These are phyloP conservation scores for Thereva nobilitata DNA, from an alignment of 2,888 invertebrate species.

Conservation along the genomic window DNA sequence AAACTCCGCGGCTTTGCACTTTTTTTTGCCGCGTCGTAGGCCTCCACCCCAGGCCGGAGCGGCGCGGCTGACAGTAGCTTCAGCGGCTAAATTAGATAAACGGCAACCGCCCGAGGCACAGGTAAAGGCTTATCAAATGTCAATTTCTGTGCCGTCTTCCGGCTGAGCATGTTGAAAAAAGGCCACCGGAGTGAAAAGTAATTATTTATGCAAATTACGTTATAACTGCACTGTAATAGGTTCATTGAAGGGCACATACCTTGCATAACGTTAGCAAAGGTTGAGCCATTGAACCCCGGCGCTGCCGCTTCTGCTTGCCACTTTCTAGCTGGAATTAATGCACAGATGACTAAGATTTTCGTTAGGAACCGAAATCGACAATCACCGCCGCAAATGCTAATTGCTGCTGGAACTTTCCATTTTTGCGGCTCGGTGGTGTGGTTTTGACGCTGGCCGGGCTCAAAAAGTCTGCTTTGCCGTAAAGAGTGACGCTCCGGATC, in stretches of 20 bases:
- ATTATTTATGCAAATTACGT: slow-evolving; percentile 35
- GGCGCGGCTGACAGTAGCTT: too few species aligned
- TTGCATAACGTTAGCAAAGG: slow-evolving; percentile 28
- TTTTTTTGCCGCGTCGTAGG: too few species aligned
- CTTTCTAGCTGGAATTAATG: too few species aligned
- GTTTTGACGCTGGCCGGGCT: too few species aligned
- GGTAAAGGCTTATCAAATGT: slow-evolving; percentile 35
- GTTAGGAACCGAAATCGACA: too few species aligned
- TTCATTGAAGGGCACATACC: slow-evolving; percentile 33
- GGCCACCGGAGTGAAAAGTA: slow-evolving; percentile 31
- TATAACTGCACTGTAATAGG: slow-evolving; percentile 31
- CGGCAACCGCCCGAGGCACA: background rate
- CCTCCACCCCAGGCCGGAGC: too few species aligned
- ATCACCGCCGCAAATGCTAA: slow-evolving; percentile 6
- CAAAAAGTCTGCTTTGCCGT: too few species aligned
- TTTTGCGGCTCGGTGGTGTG: background rate
- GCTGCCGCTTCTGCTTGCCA: background rate
- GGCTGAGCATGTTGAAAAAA: slow-evolving; percentile 19
- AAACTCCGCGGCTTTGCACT: too few species aligned
- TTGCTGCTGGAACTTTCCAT: slow-evolving; percentile 1
- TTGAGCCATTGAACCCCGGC: slow-evolving; percentile 29
- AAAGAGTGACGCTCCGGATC: too few species aligned
- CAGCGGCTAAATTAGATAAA: slow-evolving; percentile 20
- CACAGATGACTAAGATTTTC: too few species aligned
- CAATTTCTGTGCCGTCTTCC: slow-evolving; percentile 31